Percentiles rank a stretch among this genome's conserved stretches.
phyloP scores from a whole-genome alignment of 2,797 vertebrate genomes.

The Syngnathus rostellatus region DNA sequence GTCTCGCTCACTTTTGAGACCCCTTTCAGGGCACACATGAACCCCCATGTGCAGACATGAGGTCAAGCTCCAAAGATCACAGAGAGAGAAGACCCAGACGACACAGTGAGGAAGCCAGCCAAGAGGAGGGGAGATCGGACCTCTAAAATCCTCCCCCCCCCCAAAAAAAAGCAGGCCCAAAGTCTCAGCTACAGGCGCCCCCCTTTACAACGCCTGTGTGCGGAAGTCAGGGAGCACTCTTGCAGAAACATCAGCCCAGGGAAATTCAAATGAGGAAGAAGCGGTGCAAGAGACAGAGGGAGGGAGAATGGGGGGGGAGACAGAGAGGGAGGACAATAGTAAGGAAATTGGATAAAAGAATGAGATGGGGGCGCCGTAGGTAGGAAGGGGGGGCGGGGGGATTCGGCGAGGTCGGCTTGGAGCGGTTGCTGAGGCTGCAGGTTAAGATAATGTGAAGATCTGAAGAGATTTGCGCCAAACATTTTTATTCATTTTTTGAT shows the following conservation, averaged over 20 bases:
- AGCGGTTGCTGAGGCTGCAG: constrained; percentile 77
- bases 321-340: constrained; percentile 63
- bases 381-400: constrained; percentile 13
- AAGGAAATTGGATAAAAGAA: constrained; percentile 71
- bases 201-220: constrained; percentile 58
- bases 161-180: constrained; percentile 53
- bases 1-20: constrained; percentile 43
- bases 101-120: constrained; percentile 26
- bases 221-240: constrained; percentile 79
- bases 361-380: constrained; percentile 55
- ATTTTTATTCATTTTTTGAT: constrained; percentile 85
- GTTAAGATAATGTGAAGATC: constrained; percentile 74
- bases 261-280: constrained; percentile 86
- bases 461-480: constrained; percentile 74
- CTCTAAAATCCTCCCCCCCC: constrained; percentile 50
- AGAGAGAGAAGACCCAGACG: constrained; percentile 67
- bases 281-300: constrained; percentile 48
- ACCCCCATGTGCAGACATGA: constrained; percentile 69
- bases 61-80: constrained; percentile 78
- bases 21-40: constrained; percentile 56
- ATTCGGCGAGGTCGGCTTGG: constrained; percentile 23
- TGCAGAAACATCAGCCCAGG: constrained; percentile 94
- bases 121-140: constrained; percentile 42
- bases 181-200: constrained; percentile 55
- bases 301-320: constrained; percentile 29